Conservation (phyloP, 2,113 vertebrate genomes). For the Periophthalmus modestus region DNA sequence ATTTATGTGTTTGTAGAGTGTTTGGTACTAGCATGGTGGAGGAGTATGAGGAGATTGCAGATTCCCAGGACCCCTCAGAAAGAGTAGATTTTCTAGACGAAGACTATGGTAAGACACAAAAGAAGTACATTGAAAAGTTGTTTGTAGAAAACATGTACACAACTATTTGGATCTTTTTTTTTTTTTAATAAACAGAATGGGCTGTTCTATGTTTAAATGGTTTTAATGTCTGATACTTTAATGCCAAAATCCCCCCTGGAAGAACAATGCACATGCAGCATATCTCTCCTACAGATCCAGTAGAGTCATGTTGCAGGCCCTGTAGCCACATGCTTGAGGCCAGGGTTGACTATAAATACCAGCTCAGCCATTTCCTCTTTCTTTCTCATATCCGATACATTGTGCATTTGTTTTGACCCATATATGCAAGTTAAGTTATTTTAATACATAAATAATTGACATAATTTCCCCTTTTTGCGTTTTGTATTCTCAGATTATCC, state of each 20-base stretch:
- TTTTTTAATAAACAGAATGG: neutral
- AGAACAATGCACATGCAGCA: neutral
- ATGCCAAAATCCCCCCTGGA: neutral
- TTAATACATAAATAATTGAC: neutral
- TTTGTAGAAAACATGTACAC: neutral
- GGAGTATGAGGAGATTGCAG: conserved; percentile 97
- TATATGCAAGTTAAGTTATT: neutral
- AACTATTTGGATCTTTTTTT: neutral
- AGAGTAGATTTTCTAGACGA: conserved; percentile 92
- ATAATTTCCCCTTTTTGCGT: neutral
- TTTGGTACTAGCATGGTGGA: conserved; percentile 99
- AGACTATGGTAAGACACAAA: conserved; percentile 85
- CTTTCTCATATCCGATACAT: neutral
- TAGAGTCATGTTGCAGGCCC: neutral
- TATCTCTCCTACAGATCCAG: neutral
- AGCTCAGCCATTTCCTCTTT: neutral
- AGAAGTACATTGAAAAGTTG: neutral
- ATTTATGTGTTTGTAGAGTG: conserved; percentile 78
- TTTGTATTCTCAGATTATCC: conserved; percentile 84
- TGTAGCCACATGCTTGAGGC: conserved; percentile 8
- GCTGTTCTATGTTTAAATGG: neutral
- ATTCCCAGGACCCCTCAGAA: conserved; percentile 94
- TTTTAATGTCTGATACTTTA: neutral
- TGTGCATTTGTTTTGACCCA: neutral
- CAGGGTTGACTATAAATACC: conserved; percentile 18